Conservation (phyloP, 2,888 invertebrate species). For the Pyrrhia umbra region DNA sequence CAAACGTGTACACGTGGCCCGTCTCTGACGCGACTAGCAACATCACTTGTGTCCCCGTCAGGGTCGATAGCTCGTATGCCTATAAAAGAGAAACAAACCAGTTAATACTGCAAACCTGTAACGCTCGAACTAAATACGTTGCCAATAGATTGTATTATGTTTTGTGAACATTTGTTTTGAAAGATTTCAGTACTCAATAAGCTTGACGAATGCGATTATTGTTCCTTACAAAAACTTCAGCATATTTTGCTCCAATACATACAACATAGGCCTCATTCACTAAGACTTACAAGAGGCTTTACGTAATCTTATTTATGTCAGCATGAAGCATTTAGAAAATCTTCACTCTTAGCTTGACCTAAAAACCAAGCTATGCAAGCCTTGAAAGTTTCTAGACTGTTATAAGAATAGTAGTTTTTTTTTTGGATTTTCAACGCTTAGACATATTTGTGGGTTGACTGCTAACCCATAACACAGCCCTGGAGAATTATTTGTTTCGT, state of each 20-base stretch:
- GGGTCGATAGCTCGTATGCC: slow-evolving; percentile 99
- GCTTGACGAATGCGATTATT: neutral
- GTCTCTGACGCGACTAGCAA: slow-evolving; percentile 99
- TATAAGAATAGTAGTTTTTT: slow-evolving; percentile 17
- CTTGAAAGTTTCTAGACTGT: slow-evolving; percentile 18
- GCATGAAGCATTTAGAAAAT: slow-evolving; percentile 13
- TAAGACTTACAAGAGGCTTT: slow-evolving; percentile 5
- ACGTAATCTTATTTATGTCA: neutral
- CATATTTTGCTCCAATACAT: slow-evolving; percentile 7
- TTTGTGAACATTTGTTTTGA: slow-evolving; percentile 68
- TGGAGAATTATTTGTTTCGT: slow-evolving; percentile 45
- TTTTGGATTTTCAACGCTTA: slow-evolving; percentile 22
- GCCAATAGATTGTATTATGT: slow-evolving; percentile 7
- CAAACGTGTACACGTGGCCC: slow-evolving; percentile 99
- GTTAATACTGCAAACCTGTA: slow-evolving; percentile 25
- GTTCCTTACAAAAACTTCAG: neutral
- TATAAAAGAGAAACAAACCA: slow-evolving; percentile 83
- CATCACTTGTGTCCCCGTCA: slow-evolving; percentile 99
- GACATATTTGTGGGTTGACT: slow-evolving; percentile 12
- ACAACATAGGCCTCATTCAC: slow-evolving; percentile 7
- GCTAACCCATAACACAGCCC: slow-evolving; percentile 14
- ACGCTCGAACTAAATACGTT: neutral
- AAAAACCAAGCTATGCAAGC: slow-evolving; percentile 12
- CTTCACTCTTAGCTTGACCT: slow-evolving; percentile 17
- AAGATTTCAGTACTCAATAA: slow-evolving; percentile 4